phyloP scores from a whole-genome alignment of 1,140 invertebrate genomes.

The Sweltsa coloradensis region DNA sequence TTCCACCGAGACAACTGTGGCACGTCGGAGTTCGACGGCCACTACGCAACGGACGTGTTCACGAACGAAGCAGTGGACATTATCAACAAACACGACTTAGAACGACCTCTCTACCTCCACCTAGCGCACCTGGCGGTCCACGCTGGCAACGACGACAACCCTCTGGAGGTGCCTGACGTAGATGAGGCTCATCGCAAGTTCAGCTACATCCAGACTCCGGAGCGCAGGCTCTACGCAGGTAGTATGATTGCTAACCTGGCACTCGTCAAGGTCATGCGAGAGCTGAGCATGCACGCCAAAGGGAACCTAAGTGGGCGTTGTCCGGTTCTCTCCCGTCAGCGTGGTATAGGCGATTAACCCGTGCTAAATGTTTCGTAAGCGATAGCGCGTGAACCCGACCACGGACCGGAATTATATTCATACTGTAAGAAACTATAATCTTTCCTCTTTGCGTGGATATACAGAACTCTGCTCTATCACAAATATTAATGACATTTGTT shows the following conservation, averaged over 20 bases:
- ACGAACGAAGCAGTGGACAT: constrained; percentile 56
- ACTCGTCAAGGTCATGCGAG: no score
- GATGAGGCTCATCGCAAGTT: constrained; percentile 38
- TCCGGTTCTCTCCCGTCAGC: no score
- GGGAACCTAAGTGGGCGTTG: no score
- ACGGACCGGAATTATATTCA: no score
- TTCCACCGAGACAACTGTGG: constrained; percentile 47
- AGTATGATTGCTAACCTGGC: neutral
- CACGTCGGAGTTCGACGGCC: constrained; percentile 61
- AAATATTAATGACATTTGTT: no score
- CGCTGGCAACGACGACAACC: constrained; percentile 24
- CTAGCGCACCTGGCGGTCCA: constrained; percentile 46
- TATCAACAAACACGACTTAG: constrained; percentile 35
- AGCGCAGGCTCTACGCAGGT: constrained; percentile 43
- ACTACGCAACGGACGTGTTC: constrained; percentile 75
- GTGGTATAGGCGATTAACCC: no score
- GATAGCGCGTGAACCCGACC: no score
- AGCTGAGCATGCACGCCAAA: no score
- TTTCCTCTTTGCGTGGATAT: no score
- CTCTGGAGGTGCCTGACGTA: constrained; percentile 39
- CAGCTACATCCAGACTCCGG: constrained; percentile 37
- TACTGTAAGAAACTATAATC: no score
- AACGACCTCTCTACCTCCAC: constrained; percentile 42
- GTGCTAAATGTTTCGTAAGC: no score
- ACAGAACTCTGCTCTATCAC: no score